A percentile compares a stretch with the other conserved stretches of the same genome.
Evolutionary conservation across 2,113 vertebrate genomes (phyloP).

Genomic region (Zeus faber): DNA sequence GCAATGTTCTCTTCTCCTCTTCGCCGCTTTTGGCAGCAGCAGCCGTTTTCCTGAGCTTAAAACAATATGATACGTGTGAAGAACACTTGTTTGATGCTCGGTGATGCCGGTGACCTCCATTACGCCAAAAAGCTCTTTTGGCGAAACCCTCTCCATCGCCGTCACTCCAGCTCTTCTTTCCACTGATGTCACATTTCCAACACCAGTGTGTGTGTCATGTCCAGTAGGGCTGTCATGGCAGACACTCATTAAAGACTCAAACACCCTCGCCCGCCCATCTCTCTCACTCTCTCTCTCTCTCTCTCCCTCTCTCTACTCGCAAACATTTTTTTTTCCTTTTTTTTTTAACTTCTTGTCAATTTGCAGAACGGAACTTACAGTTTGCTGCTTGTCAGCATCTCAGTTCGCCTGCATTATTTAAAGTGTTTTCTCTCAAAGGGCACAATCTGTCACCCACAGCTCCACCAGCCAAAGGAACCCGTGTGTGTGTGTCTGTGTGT

Average conservation of each 20-base stretch:
- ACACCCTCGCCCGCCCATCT: neutral
- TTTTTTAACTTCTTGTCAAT: too few species aligned
- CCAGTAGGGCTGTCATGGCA: conserved; percentile 1
- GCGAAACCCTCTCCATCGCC: conserved; percentile 7
- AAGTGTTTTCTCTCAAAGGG: conserved; percentile 47
- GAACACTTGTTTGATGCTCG: too few species aligned
- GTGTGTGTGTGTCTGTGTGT: conserved; percentile 20
- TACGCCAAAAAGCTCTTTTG: conserved; percentile 28
- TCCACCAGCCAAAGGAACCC: neutral
- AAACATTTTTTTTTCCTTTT: too few species aligned
- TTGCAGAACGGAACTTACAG: conserved; percentile 14
- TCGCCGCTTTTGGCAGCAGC: too few species aligned
- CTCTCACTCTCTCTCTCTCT: neutral
- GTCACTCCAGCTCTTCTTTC: conserved; percentile 1
- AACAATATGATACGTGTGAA: too few species aligned
- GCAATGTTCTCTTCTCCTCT: too few species aligned
- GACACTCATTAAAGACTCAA: conserved; percentile 40
- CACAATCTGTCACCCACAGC: conserved; percentile 12
- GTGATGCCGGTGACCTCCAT: neutral
- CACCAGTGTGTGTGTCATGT: neutral
- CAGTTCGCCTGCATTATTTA: conserved; percentile 50
- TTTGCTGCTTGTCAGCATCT: conserved; percentile 20
- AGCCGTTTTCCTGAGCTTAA: too few species aligned
- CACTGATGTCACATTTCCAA: neutral
- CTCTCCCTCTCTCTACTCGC: neutral